A percentile compares a stretch with the other conserved stretches of the same genome.
phyloP scores from a whole-genome alignment of 1,140 invertebrate genomes.

The Wiebesia pumilae region DNA sequence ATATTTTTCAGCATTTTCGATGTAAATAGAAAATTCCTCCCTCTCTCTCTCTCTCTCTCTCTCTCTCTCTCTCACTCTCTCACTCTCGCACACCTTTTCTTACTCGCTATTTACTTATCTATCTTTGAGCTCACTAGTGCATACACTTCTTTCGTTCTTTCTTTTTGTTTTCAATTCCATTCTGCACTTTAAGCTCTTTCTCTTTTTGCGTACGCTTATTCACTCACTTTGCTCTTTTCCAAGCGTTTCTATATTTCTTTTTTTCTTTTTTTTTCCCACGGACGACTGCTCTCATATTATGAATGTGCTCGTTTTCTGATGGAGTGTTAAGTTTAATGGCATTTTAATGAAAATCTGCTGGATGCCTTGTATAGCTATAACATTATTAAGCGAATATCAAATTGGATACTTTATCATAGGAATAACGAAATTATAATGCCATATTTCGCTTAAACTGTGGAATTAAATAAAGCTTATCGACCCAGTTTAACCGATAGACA shows the following conservation, averaged over 20 bases:
- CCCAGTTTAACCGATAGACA: too few species aligned
- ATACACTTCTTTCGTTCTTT: background rate
- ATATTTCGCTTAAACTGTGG: too few species aligned
- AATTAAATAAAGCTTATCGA: too few species aligned
- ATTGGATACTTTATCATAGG: too few species aligned
- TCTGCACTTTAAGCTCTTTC: background rate
- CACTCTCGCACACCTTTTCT: background rate
- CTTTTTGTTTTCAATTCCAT: background rate
- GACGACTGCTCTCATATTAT: background rate
- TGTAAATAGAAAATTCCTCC: background rate
- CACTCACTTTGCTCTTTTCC: background rate
- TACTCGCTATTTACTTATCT: constrained; percentile 25
- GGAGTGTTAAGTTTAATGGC: background rate
- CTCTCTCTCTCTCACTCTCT: constrained; percentile 14
- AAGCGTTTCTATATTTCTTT: background rate
- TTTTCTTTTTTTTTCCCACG: background rate
- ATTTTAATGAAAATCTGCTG: too few species aligned
- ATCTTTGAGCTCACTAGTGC: background rate
- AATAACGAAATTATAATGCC: too few species aligned
- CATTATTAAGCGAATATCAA: too few species aligned
- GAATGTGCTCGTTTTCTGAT: background rate
- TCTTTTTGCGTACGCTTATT: background rate
- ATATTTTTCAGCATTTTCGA: background rate
- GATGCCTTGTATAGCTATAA: too few species aligned
- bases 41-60: background rate